Evolutionary conservation across 1,140 invertebrate genomes (phyloP), one percentile per base, ranked within the genome.

Genomic region (Conus ventricosus): DNA sequence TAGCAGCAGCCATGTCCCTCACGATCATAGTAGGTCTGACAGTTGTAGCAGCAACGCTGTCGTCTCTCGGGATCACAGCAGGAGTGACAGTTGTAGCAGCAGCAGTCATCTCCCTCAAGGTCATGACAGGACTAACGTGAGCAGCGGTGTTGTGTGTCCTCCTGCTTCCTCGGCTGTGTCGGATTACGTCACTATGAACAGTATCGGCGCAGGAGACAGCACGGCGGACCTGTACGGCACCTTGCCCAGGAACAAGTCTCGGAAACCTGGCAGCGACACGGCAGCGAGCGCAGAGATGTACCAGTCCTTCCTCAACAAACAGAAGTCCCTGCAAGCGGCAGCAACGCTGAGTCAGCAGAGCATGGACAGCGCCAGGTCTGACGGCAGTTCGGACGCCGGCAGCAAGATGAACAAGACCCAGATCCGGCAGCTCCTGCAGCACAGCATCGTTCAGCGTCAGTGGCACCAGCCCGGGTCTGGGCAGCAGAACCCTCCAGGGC

Each of bases 191-290:
- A 20, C 17, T 7, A 20, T 71, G 17, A 71, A 71, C 67, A 71
- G 67, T 10, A 20, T 71, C 67, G 10, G 67, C 20, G 23, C 6
- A 20, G 15, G 23, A 6, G 17, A 20, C 23, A 23, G 23, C 23
- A 71, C 67, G 67, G 84, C 91, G 17, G 92, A 93, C 80, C 85
- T 91, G 63, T 93, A 92, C 88, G 91, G 90, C 63, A 91, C 92
- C 8, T 78, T 92, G 53, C 91, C 92, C 7, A 84, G 92, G 67
- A 91, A 91, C 63, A 87, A 87, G 53, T 87, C 85, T 10, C 85
- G 87, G 55, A 88, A 90, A n/a, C 87, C 88, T 51, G 89, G 78
- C 54, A 90, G 87, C 15, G 89, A 89, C 71, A n/a, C 23, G 15
- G 67, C 67, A 51, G 84, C 55, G 82, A 91, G 90, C 11, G 71